Base-by-base conservation (phyloP, 2,888 invertebrate genomes). In the Sesamia inferens region DNA sequence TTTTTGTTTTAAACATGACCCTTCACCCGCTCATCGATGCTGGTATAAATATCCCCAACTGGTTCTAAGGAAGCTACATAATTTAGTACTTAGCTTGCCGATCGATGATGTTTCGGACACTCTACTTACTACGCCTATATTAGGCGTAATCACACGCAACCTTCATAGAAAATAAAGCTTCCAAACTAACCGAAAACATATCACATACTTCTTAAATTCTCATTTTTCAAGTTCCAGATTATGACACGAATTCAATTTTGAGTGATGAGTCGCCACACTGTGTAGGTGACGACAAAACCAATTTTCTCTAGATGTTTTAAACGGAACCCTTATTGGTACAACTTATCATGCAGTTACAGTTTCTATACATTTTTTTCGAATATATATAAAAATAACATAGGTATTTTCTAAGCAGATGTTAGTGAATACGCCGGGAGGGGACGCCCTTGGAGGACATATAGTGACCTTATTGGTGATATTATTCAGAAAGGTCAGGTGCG, bases 1-100 rank as follows among this genome's bases (percentile, higher is more conserved):
- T 90, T 91, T 90, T 87, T 84, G 85, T 90, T 92, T 91, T 90
- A 90, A 90, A 87, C 87, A 64, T 90, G 85, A 91, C 89, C 91
- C 88, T 87, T 85, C 81, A 77, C 86, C 86, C 70, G 74, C 79
- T 88, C 88, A 85, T 88, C 89, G 85, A 88, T 88, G 86, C 81
- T 81, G 90, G 79, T 92, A 93, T 92, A 93, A 93, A 93, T 93
- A 94, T 88, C 89, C 87, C 87, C 82, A 83, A 89, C 87, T 86
- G 84, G 86, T 88, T 84, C 87, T 90, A 90, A 90, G 86, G 87
- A 86, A 88, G 84, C 88, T 94, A 93, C 91, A 94, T 94, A 92
- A 94, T 94, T 93, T 90, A 94, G 90, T 89, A 79, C 85, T 76
- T 78, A 82, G 90, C 85, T 85, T 77, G 70, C 51, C 92, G 93